Percentiles rank a stretch among this genome's conserved stretches.
These are phyloP conservation scores for Lethrus apterus DNA, from an alignment of 1,140 invertebrate genomes.

Conservation along the genomic window DNA sequence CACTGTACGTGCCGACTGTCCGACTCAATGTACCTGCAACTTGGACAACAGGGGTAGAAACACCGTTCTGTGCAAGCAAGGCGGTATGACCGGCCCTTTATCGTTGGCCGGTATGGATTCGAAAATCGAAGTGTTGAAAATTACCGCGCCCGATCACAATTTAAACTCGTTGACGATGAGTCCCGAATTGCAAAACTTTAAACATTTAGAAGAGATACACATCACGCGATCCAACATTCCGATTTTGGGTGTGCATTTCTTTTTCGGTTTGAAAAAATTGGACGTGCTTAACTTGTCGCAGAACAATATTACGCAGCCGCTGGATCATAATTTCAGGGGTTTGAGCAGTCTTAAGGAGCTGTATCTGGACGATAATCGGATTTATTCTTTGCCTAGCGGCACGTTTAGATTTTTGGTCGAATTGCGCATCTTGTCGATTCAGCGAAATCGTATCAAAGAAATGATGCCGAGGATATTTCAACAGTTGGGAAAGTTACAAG, in stretches of 20 bases:
- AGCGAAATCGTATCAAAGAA: conserved; percentile 60
- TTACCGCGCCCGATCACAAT: conserved; percentile 56
- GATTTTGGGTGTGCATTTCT: conserved; percentile 68
- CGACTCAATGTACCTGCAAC: conserved; percentile 33
- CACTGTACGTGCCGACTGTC: conserved; percentile 40
- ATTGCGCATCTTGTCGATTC: conserved; percentile 58
- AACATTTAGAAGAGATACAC: conserved; percentile 62
- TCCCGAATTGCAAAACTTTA: conserved; percentile 60
- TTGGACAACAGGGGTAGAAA: conserved; percentile 32
- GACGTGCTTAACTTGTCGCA: conserved; percentile 62
- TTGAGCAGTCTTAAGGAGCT: conserved; percentile 71
- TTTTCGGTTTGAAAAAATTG: conserved; percentile 65
- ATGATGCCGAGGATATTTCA: conserved; percentile 61
- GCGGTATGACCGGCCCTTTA: conserved; percentile 52
- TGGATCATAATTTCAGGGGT: conserved; percentile 76
- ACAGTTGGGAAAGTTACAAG: conserved; percentile 56
- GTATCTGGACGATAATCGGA: conserved; percentile 77
- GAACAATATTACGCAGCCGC: conserved; percentile 68
- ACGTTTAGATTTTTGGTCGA: conserved; percentile 63
- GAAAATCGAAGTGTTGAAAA: conserved; percentile 58
- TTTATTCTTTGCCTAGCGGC: conserved; percentile 63
- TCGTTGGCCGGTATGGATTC: conserved; percentile 53
- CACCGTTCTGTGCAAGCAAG: conserved; percentile 45
- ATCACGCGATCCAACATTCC: conserved; percentile 70
- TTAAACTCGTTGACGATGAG: conserved; percentile 66